Conservation (phyloP, 1,140 invertebrate genomes). For the Drosophila lacertosa region DNA sequence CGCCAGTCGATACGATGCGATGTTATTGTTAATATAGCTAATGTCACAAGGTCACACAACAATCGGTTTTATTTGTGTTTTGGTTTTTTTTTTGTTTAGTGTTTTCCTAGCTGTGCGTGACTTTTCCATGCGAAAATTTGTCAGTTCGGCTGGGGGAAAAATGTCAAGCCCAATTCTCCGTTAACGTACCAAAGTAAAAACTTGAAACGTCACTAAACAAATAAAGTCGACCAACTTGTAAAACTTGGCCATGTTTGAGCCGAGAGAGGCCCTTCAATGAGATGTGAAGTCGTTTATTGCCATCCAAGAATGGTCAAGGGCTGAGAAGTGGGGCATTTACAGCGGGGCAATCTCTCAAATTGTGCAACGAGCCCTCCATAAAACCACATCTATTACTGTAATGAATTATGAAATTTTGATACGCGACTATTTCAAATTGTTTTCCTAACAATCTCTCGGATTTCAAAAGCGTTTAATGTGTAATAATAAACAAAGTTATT, state of each 20-base stretch:
- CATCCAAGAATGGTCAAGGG: slow-evolving; percentile 34
- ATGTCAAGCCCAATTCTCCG: not conserved
- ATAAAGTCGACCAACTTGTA: slow-evolving; percentile 4
- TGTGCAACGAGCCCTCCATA: slow-evolving; percentile 5
- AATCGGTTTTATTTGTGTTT: slow-evolving; percentile 22
- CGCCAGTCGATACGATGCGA: slow-evolving; percentile 25
- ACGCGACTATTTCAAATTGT: not conserved
- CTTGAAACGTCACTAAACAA: slow-evolving; percentile 17
- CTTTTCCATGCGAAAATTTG: slow-evolving; percentile 47
- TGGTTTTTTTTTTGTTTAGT: not conserved
- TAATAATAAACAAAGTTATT: not conserved
- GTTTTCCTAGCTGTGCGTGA: slow-evolving; percentile 17
- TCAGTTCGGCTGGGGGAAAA: slow-evolving; percentile 14
- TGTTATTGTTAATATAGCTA: slow-evolving; percentile 12
- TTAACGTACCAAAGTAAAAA: not conserved
- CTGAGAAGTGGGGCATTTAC: slow-evolving; percentile 25
- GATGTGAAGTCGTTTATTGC: slow-evolving; percentile 29
- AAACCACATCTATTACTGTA: not conserved
- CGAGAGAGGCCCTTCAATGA: slow-evolving; percentile 18
- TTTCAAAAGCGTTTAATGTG: not conserved
- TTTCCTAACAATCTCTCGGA: not conserved
- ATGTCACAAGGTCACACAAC: slow-evolving; percentile 36
- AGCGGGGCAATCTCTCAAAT: slow-evolving; percentile 1
- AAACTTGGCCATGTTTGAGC: not conserved
- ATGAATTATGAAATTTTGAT: not conserved